Percentiles rank a stretch among this genome's conserved stretches.
Evolutionary conservation across 1,140 invertebrate genomes (phyloP).

Genomic region (Rhizoglyphus robini): DNA sequence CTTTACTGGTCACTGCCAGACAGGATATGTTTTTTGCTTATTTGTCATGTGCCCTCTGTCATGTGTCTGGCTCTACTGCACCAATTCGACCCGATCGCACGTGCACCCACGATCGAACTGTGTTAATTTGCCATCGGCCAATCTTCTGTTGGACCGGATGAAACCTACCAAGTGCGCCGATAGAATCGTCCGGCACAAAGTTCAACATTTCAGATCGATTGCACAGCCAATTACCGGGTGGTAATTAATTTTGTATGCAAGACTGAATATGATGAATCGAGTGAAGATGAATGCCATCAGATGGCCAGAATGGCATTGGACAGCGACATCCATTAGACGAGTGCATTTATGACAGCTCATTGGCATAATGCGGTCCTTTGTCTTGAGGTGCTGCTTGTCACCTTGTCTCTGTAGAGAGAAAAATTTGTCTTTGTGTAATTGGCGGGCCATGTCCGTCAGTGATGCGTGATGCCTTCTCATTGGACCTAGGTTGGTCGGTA

Average conservation of each 20-base stretch:
- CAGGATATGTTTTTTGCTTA: constrained; percentile 15
- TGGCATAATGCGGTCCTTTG: not conserved
- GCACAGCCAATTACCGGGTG: not conserved
- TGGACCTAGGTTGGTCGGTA: not conserved
- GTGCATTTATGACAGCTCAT: not conserved
- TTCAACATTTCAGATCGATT: not conserved
- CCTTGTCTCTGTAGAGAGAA: not conserved
- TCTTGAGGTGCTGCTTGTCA: constrained; percentile 10
- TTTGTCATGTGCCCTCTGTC: not conserved
- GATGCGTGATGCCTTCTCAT: constrained; percentile 4
- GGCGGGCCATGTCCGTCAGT: not conserved
- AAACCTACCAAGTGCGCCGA: not conserved
- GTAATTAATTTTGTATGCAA: not conserved
- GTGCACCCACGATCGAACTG: not conserved
- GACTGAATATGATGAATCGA: not conserved
- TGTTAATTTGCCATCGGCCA: not conserved
- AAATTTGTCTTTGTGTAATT: not conserved
- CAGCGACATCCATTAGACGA: constrained; percentile 2
- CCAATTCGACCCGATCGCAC: not conserved
- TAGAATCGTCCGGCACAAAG: not conserved
- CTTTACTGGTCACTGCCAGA: not conserved
- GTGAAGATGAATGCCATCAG: not conserved
- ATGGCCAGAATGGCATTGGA: not conserved
- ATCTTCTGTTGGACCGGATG: not conserved
- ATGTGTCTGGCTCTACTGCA: not conserved